Conservation (phyloP, 2,888 invertebrate genomes). For the Gibbula magus region DNA sequence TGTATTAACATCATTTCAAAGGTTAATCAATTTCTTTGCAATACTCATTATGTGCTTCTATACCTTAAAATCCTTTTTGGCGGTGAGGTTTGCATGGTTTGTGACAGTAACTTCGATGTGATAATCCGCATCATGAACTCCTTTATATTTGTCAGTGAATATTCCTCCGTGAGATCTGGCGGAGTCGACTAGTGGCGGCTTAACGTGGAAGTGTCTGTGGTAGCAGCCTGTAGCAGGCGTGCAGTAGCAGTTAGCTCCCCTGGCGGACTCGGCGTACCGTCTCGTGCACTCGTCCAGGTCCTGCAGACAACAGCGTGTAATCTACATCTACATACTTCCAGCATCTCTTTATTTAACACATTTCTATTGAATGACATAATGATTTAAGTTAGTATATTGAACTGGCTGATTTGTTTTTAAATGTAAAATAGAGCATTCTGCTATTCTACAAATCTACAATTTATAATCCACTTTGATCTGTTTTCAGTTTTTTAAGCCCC, state of each 20-base stretch:
- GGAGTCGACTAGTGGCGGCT: conserved; percentile 2
- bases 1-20: too few relatives aligned
- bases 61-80: conserved; percentile 25
- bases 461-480: too few relatives aligned
- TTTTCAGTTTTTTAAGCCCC: too few relatives aligned
- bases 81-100: conserved; percentile 50
- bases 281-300: conserved; percentile 35
- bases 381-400: too few relatives aligned
- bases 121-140: conserved; percentile 57
- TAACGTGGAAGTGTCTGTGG: conserved; percentile 51
- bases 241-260: conserved; percentile 54
- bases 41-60: too few relatives aligned
- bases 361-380: too few relatives aligned
- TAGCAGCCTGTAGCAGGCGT: conserved; percentile 52
- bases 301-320: not conserved
- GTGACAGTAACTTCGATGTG: conserved; percentile 50
- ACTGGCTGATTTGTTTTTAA: too few relatives aligned
- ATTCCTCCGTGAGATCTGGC: conserved; percentile 37
- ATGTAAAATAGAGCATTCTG: too few relatives aligned
- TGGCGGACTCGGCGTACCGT: conserved; percentile 32
- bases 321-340: too few relatives aligned
- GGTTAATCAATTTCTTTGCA: too few relatives aligned
- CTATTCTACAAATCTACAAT: too few relatives aligned
- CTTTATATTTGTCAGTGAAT: conserved; percentile 35
- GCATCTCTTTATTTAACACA: too few relatives aligned